Evolutionary conservation across 2,797 vertebrate genomes (phyloP).

Genomic region (Percopsis omiscomaycus): DNA sequence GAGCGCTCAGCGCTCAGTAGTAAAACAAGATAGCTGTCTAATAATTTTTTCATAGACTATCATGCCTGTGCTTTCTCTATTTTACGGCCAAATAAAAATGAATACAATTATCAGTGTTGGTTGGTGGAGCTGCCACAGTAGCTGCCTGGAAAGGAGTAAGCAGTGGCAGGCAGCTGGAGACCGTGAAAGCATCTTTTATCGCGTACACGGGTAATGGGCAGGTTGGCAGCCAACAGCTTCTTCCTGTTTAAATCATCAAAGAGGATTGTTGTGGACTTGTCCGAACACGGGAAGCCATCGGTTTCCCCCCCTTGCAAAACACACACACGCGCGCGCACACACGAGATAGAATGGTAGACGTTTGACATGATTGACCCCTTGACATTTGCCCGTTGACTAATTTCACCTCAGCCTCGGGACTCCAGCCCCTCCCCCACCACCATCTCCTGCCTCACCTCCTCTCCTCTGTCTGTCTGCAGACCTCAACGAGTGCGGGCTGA

Average conservation of each 20-base stretch:
- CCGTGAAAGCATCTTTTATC: constrained; percentile 59
- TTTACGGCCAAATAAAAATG: constrained; percentile 42
- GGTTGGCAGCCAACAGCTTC: constrained; percentile 53
- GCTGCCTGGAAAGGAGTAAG: constrained; percentile 1
- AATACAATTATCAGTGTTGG: constrained; percentile 24
- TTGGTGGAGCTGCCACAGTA: constrained; percentile 9
- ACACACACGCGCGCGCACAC: constrained; percentile 27
- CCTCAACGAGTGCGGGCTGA: constrained; percentile 87
- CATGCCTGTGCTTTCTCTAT: constrained; percentile 31
- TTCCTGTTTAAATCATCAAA: constrained; percentile 64
- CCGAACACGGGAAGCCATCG: constrained; percentile 51
- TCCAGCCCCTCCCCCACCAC: constrained; percentile 1
- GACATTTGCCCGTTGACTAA: constrained; percentile 61
- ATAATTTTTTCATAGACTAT: constrained; percentile 45
- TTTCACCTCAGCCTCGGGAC: constrained; percentile 28
- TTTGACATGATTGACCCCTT: constrained; percentile 52
- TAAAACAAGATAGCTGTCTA: constrained; percentile 40
- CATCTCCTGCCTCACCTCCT: neutral
- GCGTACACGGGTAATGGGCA: constrained; percentile 54
- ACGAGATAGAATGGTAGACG: constrained; percentile 45
- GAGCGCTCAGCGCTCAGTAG: constrained; percentile 27
- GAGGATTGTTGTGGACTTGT: constrained; percentile 55
- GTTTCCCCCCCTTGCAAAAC: constrained; percentile 28
- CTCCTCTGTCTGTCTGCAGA: constrained; percentile 9
- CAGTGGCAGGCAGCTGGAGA: constrained; percentile 38